phyloP scores from a whole-genome alignment of 2,113 vertebrate genomes.

The Grammomys dolichurus region DNA sequence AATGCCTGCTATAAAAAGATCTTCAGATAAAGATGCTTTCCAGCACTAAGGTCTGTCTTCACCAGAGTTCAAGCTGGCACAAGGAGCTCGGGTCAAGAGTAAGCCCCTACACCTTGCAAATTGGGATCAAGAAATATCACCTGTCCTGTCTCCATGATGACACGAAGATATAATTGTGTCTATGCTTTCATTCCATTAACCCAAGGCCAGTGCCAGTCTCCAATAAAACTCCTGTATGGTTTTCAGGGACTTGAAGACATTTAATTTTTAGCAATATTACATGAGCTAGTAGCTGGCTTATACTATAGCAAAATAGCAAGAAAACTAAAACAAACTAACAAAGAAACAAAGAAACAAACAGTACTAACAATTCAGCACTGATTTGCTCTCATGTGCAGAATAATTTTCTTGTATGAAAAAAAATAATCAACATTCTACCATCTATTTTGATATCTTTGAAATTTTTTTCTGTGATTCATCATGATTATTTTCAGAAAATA shows the following conservation, averaged over 20 bases:
- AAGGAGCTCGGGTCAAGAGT: not conserved
- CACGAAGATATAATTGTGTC: not conserved
- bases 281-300: not conserved
- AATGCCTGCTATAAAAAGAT: not conserved
- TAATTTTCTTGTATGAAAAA: not conserved
- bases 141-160: not conserved
- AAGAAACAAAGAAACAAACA: not conserved
- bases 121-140: not conserved
- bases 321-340: not conserved
- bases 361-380: not conserved
- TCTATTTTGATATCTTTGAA: not conserved
- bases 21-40: not conserved
- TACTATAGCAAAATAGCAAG: not conserved
- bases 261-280: not conserved
- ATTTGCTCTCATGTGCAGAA: not conserved
- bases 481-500: slow-evolving; percentile 44
- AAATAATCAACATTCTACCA: not conserved
- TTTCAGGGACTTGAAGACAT: not conserved
- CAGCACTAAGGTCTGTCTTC: accelerated
- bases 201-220: not conserved
- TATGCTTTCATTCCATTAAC: not conserved
- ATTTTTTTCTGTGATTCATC: not conserved
- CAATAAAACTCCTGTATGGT: not conserved
- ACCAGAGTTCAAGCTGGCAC: not conserved
- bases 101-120: not conserved